These are phyloP conservation scores for Xiphophorus birchmanni DNA, from an alignment of 2,797 vertebrate genomes.

Conservation along the genomic window DNA sequence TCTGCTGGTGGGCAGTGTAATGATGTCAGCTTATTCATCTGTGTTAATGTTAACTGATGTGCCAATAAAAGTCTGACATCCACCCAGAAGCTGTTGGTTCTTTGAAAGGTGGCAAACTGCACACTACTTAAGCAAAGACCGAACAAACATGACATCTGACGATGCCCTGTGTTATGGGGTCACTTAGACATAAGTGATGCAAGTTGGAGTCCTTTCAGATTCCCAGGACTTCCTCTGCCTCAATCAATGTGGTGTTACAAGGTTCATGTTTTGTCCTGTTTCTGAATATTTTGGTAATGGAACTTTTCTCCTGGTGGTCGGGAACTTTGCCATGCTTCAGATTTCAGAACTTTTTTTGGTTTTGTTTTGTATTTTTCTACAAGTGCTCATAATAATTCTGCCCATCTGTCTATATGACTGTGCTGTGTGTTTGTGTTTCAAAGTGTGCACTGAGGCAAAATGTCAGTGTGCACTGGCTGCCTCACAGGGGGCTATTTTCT, in stretches of 20 bases:
- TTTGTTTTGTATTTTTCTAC: no score
- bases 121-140: neutral
- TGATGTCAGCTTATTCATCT: constrained; percentile 20
- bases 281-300: neutral
- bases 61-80: neutral
- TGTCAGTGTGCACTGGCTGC: constrained; percentile 46
- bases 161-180: neutral
- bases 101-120: neutral
- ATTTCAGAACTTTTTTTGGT: neutral
- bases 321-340: neutral
- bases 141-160: constrained; percentile 3
- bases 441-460: constrained; percentile 34
- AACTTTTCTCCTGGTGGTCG: neutral
- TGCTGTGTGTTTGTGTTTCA: constrained; percentile 26
- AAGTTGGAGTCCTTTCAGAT: neutral
- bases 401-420: constrained; percentile 13
- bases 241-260: neutral
- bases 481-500: constrained; percentile 72
- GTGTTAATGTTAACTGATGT: constrained; percentile 1
- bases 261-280: constrained; percentile 10
- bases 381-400: constrained; percentile 11
- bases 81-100: neutral
- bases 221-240: neutral
- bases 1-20: constrained; percentile 7
- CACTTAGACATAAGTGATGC: neutral